Base-by-base conservation (phyloP, 2,888 invertebrate genomes). In the Pristionchus exspectatus region DNA sequence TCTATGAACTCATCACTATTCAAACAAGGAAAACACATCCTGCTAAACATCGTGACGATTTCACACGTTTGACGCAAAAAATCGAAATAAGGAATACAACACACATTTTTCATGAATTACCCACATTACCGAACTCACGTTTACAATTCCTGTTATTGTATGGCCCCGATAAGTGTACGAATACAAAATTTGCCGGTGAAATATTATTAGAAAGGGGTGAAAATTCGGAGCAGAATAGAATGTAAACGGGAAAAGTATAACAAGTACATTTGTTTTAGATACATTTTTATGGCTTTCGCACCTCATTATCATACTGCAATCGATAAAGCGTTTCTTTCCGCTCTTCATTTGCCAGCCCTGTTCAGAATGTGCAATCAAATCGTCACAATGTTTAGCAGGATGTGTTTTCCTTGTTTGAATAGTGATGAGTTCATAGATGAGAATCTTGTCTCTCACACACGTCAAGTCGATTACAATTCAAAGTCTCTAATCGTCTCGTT, bases 361-460 rank as follows among this genome's bases (percentile, higher is more conserved):
- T 69, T 14, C 2, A 27, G 2, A 24, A 2, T 69, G 24, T 69
- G 10, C 2, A 30, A 30, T 27, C 30, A 24, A 59, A 59, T 69
- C 0, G 9, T 27, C 69, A 69, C n/a, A 30, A n/a, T 69, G n/a
- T 27, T 59, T 59, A 24, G 59, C 59, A 24, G 59, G 1, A 59
- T 5, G 59, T 69, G 30, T 27, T 69, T 69, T 69, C 69, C 69
- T n/a, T 14, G 27, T n/a, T 69, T 33, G 74, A 38, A 18, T 69
- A 7, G 27, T 14, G 24, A 33, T 74, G 74, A 14, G 38, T n/a
- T 38, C 38, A 33, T n/a, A 18, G 74, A 33, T 74, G 90, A 89
- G 59, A 77, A 44, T 90, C 83, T 83, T 38, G 38, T 85, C 85
- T 59, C 85, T 85, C 63, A 85, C 63, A 85, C 50, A n/a, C 63